Evolutionary conservation across 2,888 invertebrate genomes (phyloP), one percentile per base, ranked within the genome.

Genomic region (Noctua janthe): DNA sequence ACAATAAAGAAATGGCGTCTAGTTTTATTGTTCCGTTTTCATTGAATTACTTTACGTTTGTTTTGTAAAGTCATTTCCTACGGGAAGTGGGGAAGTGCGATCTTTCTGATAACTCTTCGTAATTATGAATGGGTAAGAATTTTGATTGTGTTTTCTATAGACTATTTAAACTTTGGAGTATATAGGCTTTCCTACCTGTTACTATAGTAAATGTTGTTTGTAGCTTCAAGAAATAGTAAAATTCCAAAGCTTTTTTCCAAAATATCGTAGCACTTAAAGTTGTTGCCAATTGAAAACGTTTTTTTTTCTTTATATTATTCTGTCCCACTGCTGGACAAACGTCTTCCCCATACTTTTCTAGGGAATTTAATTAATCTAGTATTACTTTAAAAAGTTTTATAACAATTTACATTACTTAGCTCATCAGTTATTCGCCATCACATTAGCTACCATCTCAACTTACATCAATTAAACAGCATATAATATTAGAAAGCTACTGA

Each of bases 1-100:
- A 91, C 90, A 91, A 91, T 91, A 91, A 83, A 90, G 92, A 90
- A 88, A 88, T 90, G 84, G 78, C 84, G 84, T 85, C 84, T 90
- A 85, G 87, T 86, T 87, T 87, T 90, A 91, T 90, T 91, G 88
- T 90, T 88, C 88, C 78, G 89, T 90, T 91, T 90, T 90, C 89
- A 90, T 91, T 88, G 71, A 83, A 88, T 88, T 87, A 90, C 81
- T 87, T 81, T 88, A 89, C 89, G 90, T 91, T 90, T 91, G 92
- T 90, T 90, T 91, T 89, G 89, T 85, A 86, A 77, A 87, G 87
- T 91, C 86, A 89, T 91, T 90, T 92, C 91, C 90, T 87, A 76
- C 82, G 86, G 88, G 87, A 90, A 86, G 82, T 89, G 73, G 86
- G 87, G 85, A 90, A 85, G 82, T 86, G 82, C 73, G 78, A 84